Percentiles rank a stretch among this genome's conserved stretches.
These are phyloP conservation scores for Dasypus novemcinctus DNA, from an alignment of 2,113 vertebrate species.

Conservation along the genomic window DNA sequence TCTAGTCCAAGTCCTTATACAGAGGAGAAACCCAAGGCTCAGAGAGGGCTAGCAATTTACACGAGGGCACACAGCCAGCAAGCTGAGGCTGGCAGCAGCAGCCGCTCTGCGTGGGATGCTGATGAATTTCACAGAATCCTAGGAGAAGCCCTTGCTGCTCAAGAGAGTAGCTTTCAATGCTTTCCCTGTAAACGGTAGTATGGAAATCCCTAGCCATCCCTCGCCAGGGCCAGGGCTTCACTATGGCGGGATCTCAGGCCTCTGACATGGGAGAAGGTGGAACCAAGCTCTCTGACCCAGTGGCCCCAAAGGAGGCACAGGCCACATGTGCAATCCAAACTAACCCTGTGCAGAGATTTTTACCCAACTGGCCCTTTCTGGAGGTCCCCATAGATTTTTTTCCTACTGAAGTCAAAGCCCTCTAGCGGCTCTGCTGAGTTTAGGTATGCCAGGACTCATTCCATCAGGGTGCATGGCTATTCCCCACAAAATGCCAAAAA, in stretches of 20 bases:
- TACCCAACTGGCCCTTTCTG: neutral
- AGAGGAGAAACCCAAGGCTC: neutral
- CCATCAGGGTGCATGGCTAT: neutral
- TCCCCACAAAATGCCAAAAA: neutral
- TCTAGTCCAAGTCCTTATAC: neutral
- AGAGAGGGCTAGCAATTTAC: neutral
- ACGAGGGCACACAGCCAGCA: neutral
- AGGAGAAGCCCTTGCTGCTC: neutral
- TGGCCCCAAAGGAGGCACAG: neutral
- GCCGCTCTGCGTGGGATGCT: neutral
- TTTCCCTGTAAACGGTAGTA: neutral
- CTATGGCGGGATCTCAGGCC: neutral
- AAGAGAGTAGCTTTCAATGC: neutral
- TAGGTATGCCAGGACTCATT: neutral
- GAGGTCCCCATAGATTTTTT: slow-evolving; percentile 2
- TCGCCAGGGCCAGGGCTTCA: neutral
- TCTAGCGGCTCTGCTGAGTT: neutral
- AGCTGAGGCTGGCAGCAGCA: neutral
- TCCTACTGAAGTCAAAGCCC: neutral
- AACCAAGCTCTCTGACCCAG: neutral
- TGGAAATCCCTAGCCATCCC: neutral
- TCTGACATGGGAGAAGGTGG: neutral
- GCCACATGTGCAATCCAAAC: neutral
- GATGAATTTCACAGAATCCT: neutral
- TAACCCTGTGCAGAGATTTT: neutral